Conservation (phyloP, 2,888 invertebrate species). For the Serrognathus titanus region DNA sequence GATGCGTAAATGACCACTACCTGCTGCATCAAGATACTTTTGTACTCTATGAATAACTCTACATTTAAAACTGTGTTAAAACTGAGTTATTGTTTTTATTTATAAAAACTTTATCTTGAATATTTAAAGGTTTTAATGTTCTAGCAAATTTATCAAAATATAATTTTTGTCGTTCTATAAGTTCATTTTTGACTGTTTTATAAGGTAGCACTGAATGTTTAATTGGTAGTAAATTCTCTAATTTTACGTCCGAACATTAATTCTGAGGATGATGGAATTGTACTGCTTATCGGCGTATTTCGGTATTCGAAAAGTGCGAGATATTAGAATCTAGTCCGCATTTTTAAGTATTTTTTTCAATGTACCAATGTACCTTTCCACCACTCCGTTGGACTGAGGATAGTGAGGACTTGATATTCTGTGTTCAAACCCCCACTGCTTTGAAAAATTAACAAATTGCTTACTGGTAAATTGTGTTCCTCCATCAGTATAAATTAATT, state of each 20-base stretch:
- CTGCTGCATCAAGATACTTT: too few relatives aligned
- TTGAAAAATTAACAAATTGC: not conserved
- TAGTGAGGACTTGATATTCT: not conserved
- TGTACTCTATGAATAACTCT: too few relatives aligned
- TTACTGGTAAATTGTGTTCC: not conserved
- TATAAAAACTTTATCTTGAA: too few relatives aligned
- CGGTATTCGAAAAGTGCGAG: not conserved
- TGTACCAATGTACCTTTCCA: not conserved
- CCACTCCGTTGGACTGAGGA: not conserved
- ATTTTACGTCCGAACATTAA: not conserved
- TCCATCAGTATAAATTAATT: not conserved
- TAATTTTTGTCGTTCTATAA: too few relatives aligned
- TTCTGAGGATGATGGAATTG: not conserved
- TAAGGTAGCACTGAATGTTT: too few relatives aligned
- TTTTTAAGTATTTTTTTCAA: not conserved
- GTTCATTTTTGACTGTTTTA: too few relatives aligned
- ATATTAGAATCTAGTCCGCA: not conserved
- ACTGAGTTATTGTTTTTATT: too few relatives aligned
- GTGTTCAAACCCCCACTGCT: not conserved
- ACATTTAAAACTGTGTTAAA: too few relatives aligned
- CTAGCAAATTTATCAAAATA: too few relatives aligned
- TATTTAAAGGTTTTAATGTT: too few relatives aligned
- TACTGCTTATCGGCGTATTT: not conserved
- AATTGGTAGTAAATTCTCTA: too few relatives aligned
- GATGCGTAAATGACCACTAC: too few relatives aligned